These are phyloP conservation scores for Lepidocyrtoides sp. DNA, from an alignment of 2,888 invertebrate species.

Conservation along the genomic window DNA sequence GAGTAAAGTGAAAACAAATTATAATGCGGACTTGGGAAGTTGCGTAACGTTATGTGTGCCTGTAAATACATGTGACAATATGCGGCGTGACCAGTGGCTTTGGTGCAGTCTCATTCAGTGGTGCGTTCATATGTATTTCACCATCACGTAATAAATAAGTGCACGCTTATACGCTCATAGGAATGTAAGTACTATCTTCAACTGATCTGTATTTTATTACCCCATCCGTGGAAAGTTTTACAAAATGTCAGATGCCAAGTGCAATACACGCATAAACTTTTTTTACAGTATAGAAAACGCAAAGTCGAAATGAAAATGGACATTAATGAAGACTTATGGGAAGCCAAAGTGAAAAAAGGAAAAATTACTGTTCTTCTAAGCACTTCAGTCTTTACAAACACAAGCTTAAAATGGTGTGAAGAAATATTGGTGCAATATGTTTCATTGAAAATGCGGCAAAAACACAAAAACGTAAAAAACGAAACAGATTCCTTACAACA, in stretches of 20 bases:
- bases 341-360: constrained; percentile 28
- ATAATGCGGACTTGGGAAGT: no score
- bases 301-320: constrained; percentile 45
- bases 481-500: neutral
- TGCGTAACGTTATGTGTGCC: no score
- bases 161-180: no score
- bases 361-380: neutral
- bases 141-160: neutral
- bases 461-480: neutral
- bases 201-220: neutral
- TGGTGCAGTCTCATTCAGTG: no score
- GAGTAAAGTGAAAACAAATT: no score
- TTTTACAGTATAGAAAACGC: neutral
- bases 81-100: no score
- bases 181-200: no score
- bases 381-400: neutral
- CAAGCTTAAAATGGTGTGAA: neutral
- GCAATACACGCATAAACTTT: neutral
- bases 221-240: neutral
- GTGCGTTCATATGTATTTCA: neutral
- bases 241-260: constrained; percentile 16
- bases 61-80: no score
- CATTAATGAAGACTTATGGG: constrained; percentile 70
- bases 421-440: neutral
- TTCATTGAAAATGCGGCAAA: neutral